Evolutionary conservation across 2,797 vertebrate genomes (phyloP), one percentile per base, ranked within the genome.

Genomic region (Cygnus olor): DNA sequence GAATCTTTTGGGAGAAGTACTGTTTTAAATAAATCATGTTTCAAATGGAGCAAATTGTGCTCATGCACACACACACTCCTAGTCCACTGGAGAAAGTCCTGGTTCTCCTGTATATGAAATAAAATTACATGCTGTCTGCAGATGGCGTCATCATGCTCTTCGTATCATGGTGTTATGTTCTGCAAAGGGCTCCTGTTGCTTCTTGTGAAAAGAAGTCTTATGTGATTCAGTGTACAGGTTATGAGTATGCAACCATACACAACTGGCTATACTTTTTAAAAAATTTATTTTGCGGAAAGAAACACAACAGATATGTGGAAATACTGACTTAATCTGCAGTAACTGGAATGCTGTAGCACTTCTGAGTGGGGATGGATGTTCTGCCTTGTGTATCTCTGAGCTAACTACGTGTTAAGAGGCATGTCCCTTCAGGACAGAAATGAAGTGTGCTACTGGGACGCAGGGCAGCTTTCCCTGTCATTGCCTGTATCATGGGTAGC

Each of bases 111-210:
- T 53, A 9, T 14, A 71, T 30, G 38, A 72, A 91, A 44, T 0
- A 3, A 36, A 24, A 85, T 3, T 70, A 82, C 47, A 54, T 34
- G 11, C 27, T 79, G 17, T 16, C 30, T 7, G 3, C 18, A 73
- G 60, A 45, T 16, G 27, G n/a, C 36, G 47, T 74, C 36, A 73
- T 80, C 3, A 5, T 63, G 42, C 3, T 80, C 10, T 80, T 88
- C 8, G 2, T 58, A 16, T 36, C 1, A 0, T 56, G 14, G 4
- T 58, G 7, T 0, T 68, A 9, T 90, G 19, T 64, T 88, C 56
- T 84, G 38, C 53, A 88, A 66, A 25, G 16, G 36, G 18, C 18
- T 82, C 38, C n/a, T 65, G 8, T 85, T 69, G 16, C 34, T n/a
- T 47, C 42, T 32, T 25, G 14, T 57, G 42, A 24, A 74, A 63